Base-by-base conservation (phyloP, 1,140 invertebrate genomes). In the Tetramorium simillimum region DNA sequence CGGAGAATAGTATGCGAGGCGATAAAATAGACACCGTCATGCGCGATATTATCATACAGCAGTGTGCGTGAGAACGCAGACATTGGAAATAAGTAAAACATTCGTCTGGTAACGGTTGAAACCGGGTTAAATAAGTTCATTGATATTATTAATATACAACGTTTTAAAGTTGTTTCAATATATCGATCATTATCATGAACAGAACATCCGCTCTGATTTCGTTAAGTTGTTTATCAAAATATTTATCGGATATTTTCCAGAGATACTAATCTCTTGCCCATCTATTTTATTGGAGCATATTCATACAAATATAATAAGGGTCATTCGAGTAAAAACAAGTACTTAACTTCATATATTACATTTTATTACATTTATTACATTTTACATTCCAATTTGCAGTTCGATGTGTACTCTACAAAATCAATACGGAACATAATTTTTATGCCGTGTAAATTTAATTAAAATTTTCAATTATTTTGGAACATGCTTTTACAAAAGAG, bases 151-250 rank as follows among this genome's bases (percentile, higher is more conserved):
- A 51, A 62, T 18, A 10, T 43, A 51, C 9, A 69, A 40, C 33
- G 53, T 24, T 33, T 10, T 37, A n/a, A 51, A n/a, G 14, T 24
- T 49, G 18, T 24, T 80, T 37, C 46, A 37, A 53, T 53, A 51
- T 67, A 53, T 78, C n/a, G 43, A 80, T 78, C 18, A 28, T 72
- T 28, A 18, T 2, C 21, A 9, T 40, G 16, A 14, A 16, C n/a
- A 18, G 18, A 63, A 58, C 14, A 40, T 43, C 12, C 9, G 40
- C 33, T 60, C 3, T 60, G 12, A 14, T n/a, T 21, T 80, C n/a
- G 28, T 78, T 78, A 37, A 67, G 14, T 78, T 78, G 65, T 67
- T 80, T 49, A 80, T 21, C n/a, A 28, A 10, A 18, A 0, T 40
- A 1, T 62, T 77, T 46, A 63, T 77, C 28, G 43, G 62, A 37